Base-by-base conservation (phyloP, 2,888 invertebrate species). In the Craniophora ligustri region DNA sequence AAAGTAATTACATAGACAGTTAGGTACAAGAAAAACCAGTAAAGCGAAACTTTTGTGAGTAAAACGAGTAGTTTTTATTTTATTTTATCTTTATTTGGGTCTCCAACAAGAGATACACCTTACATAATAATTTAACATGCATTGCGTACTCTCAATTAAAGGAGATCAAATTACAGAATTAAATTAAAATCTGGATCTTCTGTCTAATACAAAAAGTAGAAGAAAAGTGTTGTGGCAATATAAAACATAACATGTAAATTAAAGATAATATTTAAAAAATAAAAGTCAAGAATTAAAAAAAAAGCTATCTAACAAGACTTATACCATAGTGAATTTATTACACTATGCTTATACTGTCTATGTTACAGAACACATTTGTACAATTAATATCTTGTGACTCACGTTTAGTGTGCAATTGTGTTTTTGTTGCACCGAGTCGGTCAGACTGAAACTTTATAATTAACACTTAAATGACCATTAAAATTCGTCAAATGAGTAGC, bases 401-500 rank as follows among this genome's bases (percentile, higher is more conserved):
- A 1, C 14, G 5, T 54, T 14, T 35, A 31, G 6, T n/a, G 7
- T 34, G 8, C 0, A 16, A 13, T 23, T 2, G 8, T 23, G 5
- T 34, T 6, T 32, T 51, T 4, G 5, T 30, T 4, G 26, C 3
- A 71, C 41, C 45, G 53, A 76, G 58, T n/a, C 69, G 59, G 77
- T 79, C 72, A 79, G 84, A 81, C 80, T 77, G 63, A 84, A 90
- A 88, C 85, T 91, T 89, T 84, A 82, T 87, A 88, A 90, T 88
- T 82, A 88, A 86, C 86, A 87, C 85, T 88, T 91, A 90, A 90
- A 91, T 88, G 86, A 85, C 88, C 82, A 89, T 90, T 91, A 88
- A 91, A 91, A 88, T 90, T 90, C 83, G 88, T 88, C 87, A 89
- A 91, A 90, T 89, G 86, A 88, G 88, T 89, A 82, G 82, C 81